These are phyloP conservation scores for Pangasius mekongensis DNA, from an alignment of 2,797 vertebrate genomes.

Conservation along the genomic window DNA sequence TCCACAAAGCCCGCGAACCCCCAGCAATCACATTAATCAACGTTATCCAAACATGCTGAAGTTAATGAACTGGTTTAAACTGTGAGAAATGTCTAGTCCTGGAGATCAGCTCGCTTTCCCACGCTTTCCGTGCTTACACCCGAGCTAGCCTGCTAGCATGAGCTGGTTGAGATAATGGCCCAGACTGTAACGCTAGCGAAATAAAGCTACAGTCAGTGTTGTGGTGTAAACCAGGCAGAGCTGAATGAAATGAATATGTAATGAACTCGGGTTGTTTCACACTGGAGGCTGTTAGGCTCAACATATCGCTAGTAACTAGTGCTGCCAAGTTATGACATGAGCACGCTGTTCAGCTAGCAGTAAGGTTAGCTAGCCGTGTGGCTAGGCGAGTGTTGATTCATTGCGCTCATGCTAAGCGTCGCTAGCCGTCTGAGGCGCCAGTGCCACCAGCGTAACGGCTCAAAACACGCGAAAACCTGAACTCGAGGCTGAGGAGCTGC, in stretches of 20 bases:
- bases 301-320: neutral
- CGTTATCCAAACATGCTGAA: neutral
- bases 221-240: neutral
- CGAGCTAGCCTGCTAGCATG: neutral
- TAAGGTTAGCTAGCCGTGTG: neutral
- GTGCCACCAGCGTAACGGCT: neutral
- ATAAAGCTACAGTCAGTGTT: neutral
- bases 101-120: neutral
- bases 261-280: neutral
- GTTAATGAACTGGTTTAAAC: neutral
- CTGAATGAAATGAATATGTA: neutral
- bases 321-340: neutral
- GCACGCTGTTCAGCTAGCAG: neutral
- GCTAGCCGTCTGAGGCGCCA: neutral
- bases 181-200: neutral
- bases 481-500: neutral
- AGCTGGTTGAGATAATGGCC: neutral
- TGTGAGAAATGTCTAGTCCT: too few species aligned
- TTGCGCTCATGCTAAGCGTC: neutral
- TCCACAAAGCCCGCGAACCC: too few species aligned
- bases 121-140: neutral
- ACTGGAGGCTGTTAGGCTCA: neutral
- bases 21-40: neutral
- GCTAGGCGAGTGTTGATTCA: constrained; percentile 11
- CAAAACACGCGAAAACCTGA: neutral